Base-by-base conservation (phyloP, 2,113 vertebrate genomes). In the Erpornis zantholeuca region DNA sequence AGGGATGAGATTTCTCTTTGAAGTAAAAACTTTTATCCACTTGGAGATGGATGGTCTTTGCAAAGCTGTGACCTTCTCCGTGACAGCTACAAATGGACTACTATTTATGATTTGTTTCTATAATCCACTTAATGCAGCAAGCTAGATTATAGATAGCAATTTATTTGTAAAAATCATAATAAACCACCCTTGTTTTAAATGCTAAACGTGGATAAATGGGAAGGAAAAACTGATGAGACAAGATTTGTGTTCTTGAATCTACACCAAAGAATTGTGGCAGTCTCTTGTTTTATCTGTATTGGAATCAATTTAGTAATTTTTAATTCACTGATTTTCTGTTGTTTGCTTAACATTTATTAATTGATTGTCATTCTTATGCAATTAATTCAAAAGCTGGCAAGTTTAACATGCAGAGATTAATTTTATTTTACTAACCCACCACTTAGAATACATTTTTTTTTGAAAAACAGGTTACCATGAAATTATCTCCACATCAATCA, bases 261-360 rank as follows among this genome's bases (percentile, higher is more conserved):
- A 60, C 63, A 82, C 69, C 66, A 79, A 92, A 96, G 90, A 94
- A 86, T 96, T 95, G 88, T 35, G 91, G 92, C 80, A 97, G 70
- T 44, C 75, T 96, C 93, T 93, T 91, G 92, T 61, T 95, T 96
- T 97, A 94, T 95, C 96, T 96, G 81, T 72, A 93, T 91, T 95
- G 56, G 92, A 98, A 98, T 97, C 97, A 97, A 98, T 97, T 97
- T 97, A 97, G 90, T 96, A 97, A 97, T 96, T 97, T 97, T 98
- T 97, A 98, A 98, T 97, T 97, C 97, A 97, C 95, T 52, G 83
- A 97, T 97, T 97, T 98, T 96, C 96, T 96, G 90, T 97, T 98
- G 96, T 97, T 98, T 98, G 95, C 92, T 97, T 97, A 98, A 98
- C 94, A 95, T 95, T 97, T 98, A 98, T 97, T 98, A 98, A 98